Evolutionary conservation across 2,113 vertebrate species (phyloP), one percentile per base, ranked within the genome.

Genomic region (Tympanuchus pallidicinctus): DNA sequence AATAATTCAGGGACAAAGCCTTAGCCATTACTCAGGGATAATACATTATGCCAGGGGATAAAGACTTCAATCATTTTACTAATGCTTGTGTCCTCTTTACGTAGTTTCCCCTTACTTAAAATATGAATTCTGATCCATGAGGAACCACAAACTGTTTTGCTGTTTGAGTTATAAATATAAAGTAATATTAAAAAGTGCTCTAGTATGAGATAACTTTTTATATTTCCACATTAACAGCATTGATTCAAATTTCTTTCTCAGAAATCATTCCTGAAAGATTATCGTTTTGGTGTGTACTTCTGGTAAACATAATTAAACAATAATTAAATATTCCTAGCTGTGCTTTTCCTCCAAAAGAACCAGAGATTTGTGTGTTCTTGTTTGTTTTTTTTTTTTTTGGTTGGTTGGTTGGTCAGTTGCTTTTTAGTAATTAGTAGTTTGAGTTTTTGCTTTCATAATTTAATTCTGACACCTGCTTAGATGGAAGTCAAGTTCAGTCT

Each of bases 241-340:
- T 90, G 57, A 74, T 92, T 82, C 71, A 76, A 88, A 82, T 71
- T 63, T 74, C 21, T 83, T 86, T 78, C 42, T 47, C 63, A 82
- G 57, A 84, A 93, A 76, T 79, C 30, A 73, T 43, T 43, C 28
- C 42, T 90, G 42, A 59, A 81, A 90, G 48, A 81, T 83, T 90
- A 61, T 60, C 72, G 22, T 57, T 87, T 87, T 86, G 88, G 27
- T 59, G 47, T 47, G 34, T 73, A 75, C 19, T 94, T 89, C 64
- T 89, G 34, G 65, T 93, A 94, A 96, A 86, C 83, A 91, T 78
- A 93, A 95, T 92, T 90, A 93, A 94, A 83, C 45, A 95, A 89
- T 93, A 93, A 97, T 97, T 90, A 95, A 93, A 59, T 85, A 92
- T 93, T 85, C 93, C 88, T 93, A 81, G 65, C 72, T 94, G 72